phyloP scores from a whole-genome alignment of 2,888 invertebrate genomes.

The Lathronympha strigana region DNA sequence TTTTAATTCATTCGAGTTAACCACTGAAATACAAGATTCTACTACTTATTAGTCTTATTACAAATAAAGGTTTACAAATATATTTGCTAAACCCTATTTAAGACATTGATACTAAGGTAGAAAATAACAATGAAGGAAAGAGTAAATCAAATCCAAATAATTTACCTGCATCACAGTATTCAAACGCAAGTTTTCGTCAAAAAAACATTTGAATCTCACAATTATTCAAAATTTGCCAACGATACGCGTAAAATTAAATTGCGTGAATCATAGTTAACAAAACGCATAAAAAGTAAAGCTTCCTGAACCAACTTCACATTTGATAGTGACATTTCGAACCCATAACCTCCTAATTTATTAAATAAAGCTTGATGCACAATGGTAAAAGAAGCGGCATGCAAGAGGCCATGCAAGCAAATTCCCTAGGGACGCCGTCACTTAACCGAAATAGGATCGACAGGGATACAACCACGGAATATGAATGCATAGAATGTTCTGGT shows the following conservation, averaged over 20 bases:
- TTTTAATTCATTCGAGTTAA: too few relatives aligned
- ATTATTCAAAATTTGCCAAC: background rate
- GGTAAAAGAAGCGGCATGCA: constrained; percentile 50
- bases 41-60: too few relatives aligned
- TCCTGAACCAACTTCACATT: constrained; percentile 31
- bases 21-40: too few relatives aligned
- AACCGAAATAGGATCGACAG: constrained; percentile 4
- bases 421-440: background rate
- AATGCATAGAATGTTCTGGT: background rate
- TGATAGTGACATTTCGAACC: constrained; percentile 22
- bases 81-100: too few relatives aligned
- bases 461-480: background rate
- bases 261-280: background rate
- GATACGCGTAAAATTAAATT: background rate
- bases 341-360: constrained; percentile 23
- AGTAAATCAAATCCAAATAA: too few relatives aligned
- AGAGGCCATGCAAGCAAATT: constrained; percentile 43
- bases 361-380: constrained; percentile 44
- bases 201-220: background rate
- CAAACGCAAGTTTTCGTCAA: too few relatives aligned
- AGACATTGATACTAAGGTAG: too few relatives aligned
- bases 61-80: too few relatives aligned
- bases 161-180: too few relatives aligned
- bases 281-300: background rate
- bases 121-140: too few relatives aligned